Percentiles rank a stretch among this genome's conserved stretches.
These are phyloP conservation scores for Capromys pilorides DNA, from an alignment of 2,797 vertebrate species.

Conservation along the genomic window DNA sequence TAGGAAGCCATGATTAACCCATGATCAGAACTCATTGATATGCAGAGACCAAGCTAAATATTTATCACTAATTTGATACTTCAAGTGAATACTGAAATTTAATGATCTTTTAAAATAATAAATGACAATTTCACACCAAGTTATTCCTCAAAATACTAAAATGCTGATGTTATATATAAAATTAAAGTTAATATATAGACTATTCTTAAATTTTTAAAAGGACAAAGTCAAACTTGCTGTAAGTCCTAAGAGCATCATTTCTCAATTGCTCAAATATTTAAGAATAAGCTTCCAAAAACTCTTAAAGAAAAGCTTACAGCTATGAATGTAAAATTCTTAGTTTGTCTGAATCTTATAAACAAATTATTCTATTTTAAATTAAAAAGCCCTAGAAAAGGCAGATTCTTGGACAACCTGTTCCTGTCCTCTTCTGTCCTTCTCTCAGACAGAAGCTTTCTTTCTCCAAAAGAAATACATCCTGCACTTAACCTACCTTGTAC, in stretches of 20 bases:
- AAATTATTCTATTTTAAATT: background rate
- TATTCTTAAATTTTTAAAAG: conserved; percentile 4
- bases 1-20: background rate
- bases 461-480: too few relatives aligned
- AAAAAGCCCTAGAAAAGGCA: background rate
- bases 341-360: background rate
- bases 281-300: background rate
- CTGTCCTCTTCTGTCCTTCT: too few relatives aligned
- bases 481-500: too few relatives aligned
- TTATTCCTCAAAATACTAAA: background rate
- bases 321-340: background rate
- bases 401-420: too few relatives aligned
- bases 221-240: background rate
- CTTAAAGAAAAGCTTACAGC: background rate
- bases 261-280: background rate
- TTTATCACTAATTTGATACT: background rate
- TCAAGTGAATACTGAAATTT: background rate
- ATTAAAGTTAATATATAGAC: background rate
- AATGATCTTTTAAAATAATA: background rate
- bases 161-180: background rate
- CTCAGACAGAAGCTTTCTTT: too few relatives aligned
- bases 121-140: background rate
- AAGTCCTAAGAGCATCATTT: conserved; percentile 5
- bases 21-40: conserved; percentile 1
- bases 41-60: background rate